These are phyloP conservation scores for Leptothorax acervorum DNA, from an alignment of 2,888 invertebrate genomes.

Conservation along the genomic window DNA sequence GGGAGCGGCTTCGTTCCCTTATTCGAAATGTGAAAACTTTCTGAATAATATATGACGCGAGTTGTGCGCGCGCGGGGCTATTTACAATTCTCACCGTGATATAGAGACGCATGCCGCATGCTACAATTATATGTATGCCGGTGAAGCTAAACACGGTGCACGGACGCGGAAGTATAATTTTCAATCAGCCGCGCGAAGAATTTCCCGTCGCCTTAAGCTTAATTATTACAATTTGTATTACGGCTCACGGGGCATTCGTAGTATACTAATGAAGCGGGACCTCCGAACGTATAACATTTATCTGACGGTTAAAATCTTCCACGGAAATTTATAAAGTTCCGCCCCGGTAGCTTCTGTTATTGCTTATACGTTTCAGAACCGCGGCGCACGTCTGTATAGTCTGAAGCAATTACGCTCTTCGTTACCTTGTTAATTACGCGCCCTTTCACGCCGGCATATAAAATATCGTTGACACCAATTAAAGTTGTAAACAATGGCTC, in stretches of 20 bases:
- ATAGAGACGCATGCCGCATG: background rate
- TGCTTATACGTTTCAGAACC: background rate
- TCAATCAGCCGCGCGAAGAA: constrained; percentile 24
- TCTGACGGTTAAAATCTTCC: constrained; percentile 29
- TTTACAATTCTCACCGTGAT: constrained; percentile 25
- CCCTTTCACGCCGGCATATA: background rate
- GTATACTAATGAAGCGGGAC: constrained; percentile 39
- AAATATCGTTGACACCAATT: constrained; percentile 45
- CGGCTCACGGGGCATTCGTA: constrained; percentile 23
- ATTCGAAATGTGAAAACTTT: constrained; percentile 30
- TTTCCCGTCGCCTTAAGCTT: constrained; percentile 24
- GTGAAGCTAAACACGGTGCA: background rate
- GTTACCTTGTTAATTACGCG: constrained; percentile 21
- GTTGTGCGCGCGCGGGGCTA: background rate
- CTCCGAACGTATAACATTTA: constrained; percentile 30
- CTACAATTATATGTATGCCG: background rate
- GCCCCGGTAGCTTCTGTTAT: background rate
- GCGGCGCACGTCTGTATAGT: constrained; percentile 18
- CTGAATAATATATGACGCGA: constrained; percentile 30
- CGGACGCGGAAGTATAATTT: constrained; percentile 26
- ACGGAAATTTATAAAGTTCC: constrained; percentile 39
- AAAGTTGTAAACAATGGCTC: constrained; percentile 11
- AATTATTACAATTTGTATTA: constrained; percentile 51
- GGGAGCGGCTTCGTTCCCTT: background rate
- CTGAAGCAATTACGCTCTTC: constrained; percentile 39